These are phyloP conservation scores for Puntigrus tetrazona DNA, from an alignment of 2,113 vertebrate genomes.

Conservation along the genomic window DNA sequence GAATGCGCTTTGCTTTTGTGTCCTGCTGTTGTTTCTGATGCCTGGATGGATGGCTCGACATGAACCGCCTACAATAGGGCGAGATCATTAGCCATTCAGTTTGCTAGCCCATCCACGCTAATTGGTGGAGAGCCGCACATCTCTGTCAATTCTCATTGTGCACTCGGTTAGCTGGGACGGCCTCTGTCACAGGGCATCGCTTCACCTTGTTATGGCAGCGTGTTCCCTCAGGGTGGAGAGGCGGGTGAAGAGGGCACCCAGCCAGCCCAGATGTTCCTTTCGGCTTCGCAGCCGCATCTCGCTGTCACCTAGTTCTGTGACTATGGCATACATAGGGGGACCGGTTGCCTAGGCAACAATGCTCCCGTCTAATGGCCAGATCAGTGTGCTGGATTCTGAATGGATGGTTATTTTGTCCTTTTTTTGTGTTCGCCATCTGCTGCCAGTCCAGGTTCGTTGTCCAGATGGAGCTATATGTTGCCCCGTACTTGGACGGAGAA, in stretches of 20 bases:
- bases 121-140: slow-evolving; percentile 69
- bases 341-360: slow-evolving; percentile 80
- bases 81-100: slow-evolving; percentile 69
- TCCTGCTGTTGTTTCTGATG: slow-evolving; percentile 32
- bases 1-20: slow-evolving; percentile 37
- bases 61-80: slow-evolving; percentile 63
- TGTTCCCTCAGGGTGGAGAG: slow-evolving; percentile 70
- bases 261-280: slow-evolving; percentile 80
- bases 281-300: slow-evolving; percentile 71
- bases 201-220: slow-evolving; percentile 69
- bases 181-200: slow-evolving; percentile 70
- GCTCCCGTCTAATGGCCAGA: slow-evolving; percentile 73
- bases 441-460: slow-evolving; percentile 60
- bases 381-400: slow-evolving; percentile 81
- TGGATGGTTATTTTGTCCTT: slow-evolving; percentile 81
- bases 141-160: slow-evolving; percentile 76
- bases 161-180: slow-evolving; percentile 75
- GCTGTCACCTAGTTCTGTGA: slow-evolving; percentile 74
- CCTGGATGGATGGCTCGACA: slow-evolving; percentile 41
- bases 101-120: slow-evolving; percentile 66
- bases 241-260: slow-evolving; percentile 52
- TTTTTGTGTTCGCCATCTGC: slow-evolving; percentile 63
- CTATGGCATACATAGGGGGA: slow-evolving; percentile 72
- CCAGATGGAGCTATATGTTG: slow-evolving; percentile 54
- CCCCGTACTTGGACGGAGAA: slow-evolving; percentile 20